Conservation (phyloP, 1,140 invertebrate species). For the Cylas formicarius region DNA sequence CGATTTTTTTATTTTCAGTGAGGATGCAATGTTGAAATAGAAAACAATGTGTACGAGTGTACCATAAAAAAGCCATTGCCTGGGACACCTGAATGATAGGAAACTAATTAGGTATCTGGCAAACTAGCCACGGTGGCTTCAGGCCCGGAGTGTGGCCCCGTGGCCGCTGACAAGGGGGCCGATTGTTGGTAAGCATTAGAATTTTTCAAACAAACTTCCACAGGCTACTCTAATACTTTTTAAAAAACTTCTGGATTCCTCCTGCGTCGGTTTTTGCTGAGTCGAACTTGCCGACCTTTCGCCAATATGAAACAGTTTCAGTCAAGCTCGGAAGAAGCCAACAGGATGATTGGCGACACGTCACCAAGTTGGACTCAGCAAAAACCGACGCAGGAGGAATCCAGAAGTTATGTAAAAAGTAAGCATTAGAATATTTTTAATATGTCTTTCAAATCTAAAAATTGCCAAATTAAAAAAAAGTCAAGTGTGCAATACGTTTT, state of each 20-base stretch:
- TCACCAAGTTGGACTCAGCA: too few relatives aligned
- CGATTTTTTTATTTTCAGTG: background rate
- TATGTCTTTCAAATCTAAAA: too few relatives aligned
- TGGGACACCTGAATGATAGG: constrained; percentile 13
- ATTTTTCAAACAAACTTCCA: background rate
- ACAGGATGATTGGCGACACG: too few relatives aligned
- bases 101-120: constrained; percentile 7
- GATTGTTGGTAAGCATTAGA: constrained; percentile 43
- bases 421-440: too few relatives aligned
- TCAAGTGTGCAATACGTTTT: too few relatives aligned
- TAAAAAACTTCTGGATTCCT: background rate
- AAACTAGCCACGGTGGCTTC: constrained; percentile 40
- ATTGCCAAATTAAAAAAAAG: too few relatives aligned
- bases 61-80: background rate
- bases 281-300: background rate
- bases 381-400: too few relatives aligned
- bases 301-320: too few relatives aligned
- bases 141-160: constrained; percentile 41
- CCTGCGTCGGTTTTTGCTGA: constrained; percentile 2
- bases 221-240: background rate
- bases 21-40: background rate
- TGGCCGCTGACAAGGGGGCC: constrained; percentile 47
- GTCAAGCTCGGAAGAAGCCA: too few relatives aligned
- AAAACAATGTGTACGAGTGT: background rate
- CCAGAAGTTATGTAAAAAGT: too few relatives aligned